Evolutionary conservation across 92 coral and sea anemone genomes (phyloP).

Genomic region (Phymanthus crucifer): DNA sequence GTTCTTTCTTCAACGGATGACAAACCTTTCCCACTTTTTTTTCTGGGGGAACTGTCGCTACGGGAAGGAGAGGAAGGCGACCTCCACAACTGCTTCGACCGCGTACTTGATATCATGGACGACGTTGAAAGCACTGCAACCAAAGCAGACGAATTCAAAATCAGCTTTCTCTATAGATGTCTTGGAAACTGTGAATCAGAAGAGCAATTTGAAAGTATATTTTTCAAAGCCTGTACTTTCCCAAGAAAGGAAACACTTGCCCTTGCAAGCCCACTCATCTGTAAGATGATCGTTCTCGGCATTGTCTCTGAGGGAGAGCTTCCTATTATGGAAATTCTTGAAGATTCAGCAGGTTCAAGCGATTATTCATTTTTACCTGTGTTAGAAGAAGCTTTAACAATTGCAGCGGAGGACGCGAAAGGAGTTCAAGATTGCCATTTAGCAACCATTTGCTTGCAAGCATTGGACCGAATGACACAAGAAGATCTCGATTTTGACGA

Average conservation of each 20-base stretch:
- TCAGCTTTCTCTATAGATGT: conserved; percentile 24
- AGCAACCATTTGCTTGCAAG: conserved; percentile 66
- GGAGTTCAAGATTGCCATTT: conserved; percentile 48
- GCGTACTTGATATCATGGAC: conserved; percentile 37
- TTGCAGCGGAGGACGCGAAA: background rate
- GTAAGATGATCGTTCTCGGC: conserved; percentile 23
- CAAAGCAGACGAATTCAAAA: conserved; percentile 31
- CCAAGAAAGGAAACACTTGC: conserved; percentile 3
- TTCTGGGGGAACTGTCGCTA: conserved; percentile 46
- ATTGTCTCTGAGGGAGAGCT: conserved; percentile 37
- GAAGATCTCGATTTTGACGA: conserved; percentile 42
- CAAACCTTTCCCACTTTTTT: conserved; percentile 45
- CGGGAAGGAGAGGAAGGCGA: conserved; percentile 41
- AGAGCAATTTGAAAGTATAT: conserved; percentile 1
- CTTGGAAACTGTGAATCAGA: conserved; percentile 22
- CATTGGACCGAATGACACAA: conserved; percentile 57
- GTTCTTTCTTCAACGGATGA: conserved; percentile 42
- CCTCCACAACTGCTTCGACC: conserved; percentile 57
- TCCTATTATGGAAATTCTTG: conserved; percentile 63
- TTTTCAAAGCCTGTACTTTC: conserved; percentile 7
- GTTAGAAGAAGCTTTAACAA: conserved; percentile 20
- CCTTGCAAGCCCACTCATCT: conserved; percentile 54
- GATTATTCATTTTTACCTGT: conserved; percentile 34
- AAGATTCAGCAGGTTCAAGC: conserved; percentile 37
- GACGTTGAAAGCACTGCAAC: conserved; percentile 21